Evolutionary conservation across 1,140 invertebrate genomes (phyloP), one percentile per base, ranked within the genome.

Genomic region (Hydropsyche tenuis): DNA sequence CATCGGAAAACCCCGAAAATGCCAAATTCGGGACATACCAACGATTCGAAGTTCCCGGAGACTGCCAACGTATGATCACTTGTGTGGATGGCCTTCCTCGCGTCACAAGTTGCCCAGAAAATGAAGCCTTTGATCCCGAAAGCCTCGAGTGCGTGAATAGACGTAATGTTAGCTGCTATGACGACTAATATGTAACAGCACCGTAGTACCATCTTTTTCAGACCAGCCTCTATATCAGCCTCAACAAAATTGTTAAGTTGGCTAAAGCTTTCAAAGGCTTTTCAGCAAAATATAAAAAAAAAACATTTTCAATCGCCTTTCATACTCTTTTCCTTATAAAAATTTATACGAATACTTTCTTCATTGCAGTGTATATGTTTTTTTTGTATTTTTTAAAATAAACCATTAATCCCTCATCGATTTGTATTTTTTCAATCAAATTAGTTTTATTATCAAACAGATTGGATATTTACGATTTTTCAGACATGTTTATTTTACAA

Each of bases 11-110:
- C 79, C 89, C 91, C 45, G 86, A 91, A 74, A 89, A 93, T 22
- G 92, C 93, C 73, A 92, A 92, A 81, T 97, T 96, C 87, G 94
- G 93, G 90, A 95, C 95, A 0, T 96, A 90, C 87, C 95, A 95
- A 11, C 88, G 94, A 72, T 96, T 94, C 86, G 86, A 93, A 0
- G 91, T 94, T 14, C 91, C 92, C 16, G 92, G 92, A 23, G 93
- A 95, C 80, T 94, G 92, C 80, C 90, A 91, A 79, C 88, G 91
- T 64, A 86, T 96, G 48, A 94, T 96, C 80, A 95, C 94, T 23
- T 96, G 94, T 80, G 94, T 96, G 25, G 92, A 96, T 74, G 92
- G 93, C 2, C 88, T 92, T 81, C 94, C 95, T 0, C 88, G 95
- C 75, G 86, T 96, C 27, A 92, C 95, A 75, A 89, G 91, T 42